Conservation (phyloP, 2,113 vertebrate species). For the Rhadina sibilatrix region DNA sequence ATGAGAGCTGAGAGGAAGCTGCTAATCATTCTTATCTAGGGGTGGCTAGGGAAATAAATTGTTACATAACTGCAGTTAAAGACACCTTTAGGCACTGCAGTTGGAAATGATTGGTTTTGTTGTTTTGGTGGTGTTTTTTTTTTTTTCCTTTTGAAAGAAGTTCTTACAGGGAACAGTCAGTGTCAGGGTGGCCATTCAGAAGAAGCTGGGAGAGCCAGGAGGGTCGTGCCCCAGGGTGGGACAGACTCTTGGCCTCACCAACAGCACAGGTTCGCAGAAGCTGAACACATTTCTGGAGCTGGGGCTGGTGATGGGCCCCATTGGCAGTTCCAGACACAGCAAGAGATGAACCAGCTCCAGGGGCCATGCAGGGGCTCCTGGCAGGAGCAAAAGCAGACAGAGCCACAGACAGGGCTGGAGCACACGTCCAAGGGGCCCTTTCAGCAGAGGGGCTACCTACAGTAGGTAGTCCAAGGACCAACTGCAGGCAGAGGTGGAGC, state of each 20-base stretch:
- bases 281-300: accelerated
- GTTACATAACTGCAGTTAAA: background rate
- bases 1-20: background rate
- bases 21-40: background rate
- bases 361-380: background rate
- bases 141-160: background rate
- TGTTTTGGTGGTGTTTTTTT: accelerated
- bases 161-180: background rate
- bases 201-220: background rate
- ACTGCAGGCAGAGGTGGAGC: background rate
- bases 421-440: background rate
- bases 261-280: background rate
- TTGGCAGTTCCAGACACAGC: accelerated
- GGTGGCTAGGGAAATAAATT: background rate
- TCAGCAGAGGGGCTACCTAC: background rate
- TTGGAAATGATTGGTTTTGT: background rate
- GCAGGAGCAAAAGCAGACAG: background rate
- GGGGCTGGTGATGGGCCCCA: background rate
- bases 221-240: background rate
- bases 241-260: background rate
- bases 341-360: background rate
- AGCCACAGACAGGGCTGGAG: background rate
- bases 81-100: background rate
- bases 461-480: background rate
- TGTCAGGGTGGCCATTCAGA: background rate